phyloP scores from a whole-genome alignment of 2,797 vertebrate species.

The Phaenicophaeus curvirostris region DNA sequence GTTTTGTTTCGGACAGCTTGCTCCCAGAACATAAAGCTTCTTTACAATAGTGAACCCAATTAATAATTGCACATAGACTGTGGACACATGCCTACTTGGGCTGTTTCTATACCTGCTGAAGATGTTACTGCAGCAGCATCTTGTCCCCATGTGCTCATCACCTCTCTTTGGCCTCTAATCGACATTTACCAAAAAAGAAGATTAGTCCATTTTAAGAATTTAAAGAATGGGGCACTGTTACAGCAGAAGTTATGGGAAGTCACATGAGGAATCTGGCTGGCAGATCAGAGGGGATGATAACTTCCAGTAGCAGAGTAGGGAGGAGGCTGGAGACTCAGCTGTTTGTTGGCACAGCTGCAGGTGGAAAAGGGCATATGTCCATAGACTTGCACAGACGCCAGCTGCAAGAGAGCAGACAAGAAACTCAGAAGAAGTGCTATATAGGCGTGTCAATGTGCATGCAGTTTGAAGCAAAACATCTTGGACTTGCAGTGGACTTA shows the following conservation, averaged over 20 bases:
- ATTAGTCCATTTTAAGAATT: neutral
- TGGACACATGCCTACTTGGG: fast-evolving
- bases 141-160: fast-evolving
- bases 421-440: neutral
- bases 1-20: constrained; percentile 3
- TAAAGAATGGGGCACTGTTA: neutral
- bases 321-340: neutral
- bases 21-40: constrained; percentile 3
- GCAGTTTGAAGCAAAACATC: neutral
- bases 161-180: no score
- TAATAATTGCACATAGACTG: neutral
- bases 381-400: neutral
- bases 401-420: neutral
- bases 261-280: neutral
- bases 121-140: neutral
- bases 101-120: neutral
- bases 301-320: neutral
- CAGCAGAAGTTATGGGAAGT: neutral
- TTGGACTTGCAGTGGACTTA: neutral
- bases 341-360: constrained; percentile 22
- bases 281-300: neutral
- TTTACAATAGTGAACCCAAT: neutral
- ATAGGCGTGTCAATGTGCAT: neutral
- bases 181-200: neutral
- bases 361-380: neutral